Conservation (phyloP, 1,140 invertebrate genomes). For the Papilio polyxenes region DNA sequence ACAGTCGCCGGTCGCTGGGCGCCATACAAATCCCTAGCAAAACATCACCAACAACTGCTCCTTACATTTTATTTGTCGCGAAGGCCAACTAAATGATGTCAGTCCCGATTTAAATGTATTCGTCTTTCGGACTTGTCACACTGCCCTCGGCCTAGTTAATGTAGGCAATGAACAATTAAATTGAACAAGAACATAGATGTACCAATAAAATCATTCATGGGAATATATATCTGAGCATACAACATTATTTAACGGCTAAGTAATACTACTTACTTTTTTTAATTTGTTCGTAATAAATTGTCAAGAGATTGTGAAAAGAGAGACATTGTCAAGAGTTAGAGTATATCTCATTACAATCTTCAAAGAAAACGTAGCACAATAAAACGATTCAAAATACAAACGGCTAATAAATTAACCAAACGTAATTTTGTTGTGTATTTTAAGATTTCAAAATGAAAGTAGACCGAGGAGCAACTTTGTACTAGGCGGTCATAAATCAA, state of each 20-base stretch:
- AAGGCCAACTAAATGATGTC: constrained; percentile 23
- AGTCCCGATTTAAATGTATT: background rate
- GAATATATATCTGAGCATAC: background rate
- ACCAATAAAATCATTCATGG: too few relatives aligned
- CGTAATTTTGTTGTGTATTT: constrained; percentile 5
- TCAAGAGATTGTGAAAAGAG: background rate
- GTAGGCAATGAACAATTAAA: background rate
- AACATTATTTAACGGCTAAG: background rate
- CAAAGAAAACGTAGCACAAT: background rate
- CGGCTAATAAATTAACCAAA: background rate
- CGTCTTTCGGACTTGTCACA: constrained; percentile 7
- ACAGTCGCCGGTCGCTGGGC: background rate
- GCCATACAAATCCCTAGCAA: background rate
- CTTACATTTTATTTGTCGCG: constrained; percentile 2
- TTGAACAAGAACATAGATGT: background rate
- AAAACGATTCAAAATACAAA: background rate
- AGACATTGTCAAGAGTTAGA: background rate
- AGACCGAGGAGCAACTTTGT: background rate
- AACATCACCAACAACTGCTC: background rate
- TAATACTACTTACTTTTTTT: background rate
- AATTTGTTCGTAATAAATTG: background rate
- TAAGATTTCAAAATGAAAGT: constrained; percentile 17
- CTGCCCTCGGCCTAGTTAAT: background rate
- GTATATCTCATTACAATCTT: background rate
- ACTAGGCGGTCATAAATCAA: constrained; percentile 1